These are phyloP conservation scores for Jacana jacana DNA, from an alignment of 2,113 vertebrate species.

Conservation along the genomic window DNA sequence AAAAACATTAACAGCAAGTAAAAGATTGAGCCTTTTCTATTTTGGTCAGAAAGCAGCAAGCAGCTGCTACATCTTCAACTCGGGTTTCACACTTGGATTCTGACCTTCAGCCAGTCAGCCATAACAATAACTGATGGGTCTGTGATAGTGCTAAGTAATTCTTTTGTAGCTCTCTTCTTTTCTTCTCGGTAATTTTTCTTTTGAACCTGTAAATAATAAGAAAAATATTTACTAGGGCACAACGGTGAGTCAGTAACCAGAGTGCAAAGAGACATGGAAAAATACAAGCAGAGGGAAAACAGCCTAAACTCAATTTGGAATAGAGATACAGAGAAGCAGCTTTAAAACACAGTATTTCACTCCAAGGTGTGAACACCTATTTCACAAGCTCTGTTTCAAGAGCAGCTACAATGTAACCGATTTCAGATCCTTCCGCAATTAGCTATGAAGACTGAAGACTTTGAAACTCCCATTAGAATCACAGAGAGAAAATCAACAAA, in stretches of 20 bases:
- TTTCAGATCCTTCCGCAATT: background rate
- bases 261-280: background rate
- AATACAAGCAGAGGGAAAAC: background rate
- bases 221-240: background rate
- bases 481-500: background rate
- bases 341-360: background rate
- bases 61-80: constrained; percentile 15
- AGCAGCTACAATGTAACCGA: rapidly evolving
- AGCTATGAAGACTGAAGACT: background rate
- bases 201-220: constrained; percentile 85
- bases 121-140: constrained; percentile 98
- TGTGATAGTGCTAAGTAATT: constrained; percentile 96
- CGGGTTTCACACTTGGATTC: constrained; percentile 36
- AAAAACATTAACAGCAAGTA: constrained; percentile 56
- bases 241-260: background rate
- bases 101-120: constrained; percentile 98
- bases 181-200: constrained; percentile 99
- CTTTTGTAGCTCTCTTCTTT: constrained; percentile 97
- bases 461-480: background rate
- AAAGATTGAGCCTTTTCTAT: constrained; percentile 22
- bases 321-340: background rate
- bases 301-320: background rate
- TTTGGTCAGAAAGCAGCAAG: background rate
- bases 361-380: background rate
- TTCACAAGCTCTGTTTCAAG: background rate